phyloP scores from a whole-genome alignment of 2,113 vertebrate species.

The Chrysochloris asiatica region DNA sequence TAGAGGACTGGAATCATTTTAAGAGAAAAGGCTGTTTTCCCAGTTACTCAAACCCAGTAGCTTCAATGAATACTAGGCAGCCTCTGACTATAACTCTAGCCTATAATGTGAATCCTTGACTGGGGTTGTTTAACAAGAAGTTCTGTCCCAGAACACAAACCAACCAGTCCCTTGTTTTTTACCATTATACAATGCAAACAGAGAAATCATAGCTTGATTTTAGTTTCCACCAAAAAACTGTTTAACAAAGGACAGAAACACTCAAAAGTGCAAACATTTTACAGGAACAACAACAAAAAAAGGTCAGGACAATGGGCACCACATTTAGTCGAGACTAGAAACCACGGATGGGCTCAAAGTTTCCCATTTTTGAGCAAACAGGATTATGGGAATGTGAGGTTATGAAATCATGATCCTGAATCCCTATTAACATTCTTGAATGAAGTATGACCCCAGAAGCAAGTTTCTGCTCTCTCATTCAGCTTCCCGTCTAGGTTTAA shows the following conservation, averaged over 20 bases:
- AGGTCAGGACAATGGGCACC: neutral
- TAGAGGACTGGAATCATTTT: neutral
- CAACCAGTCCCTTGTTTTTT: neutral
- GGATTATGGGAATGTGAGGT: neutral
- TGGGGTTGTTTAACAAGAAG: neutral
- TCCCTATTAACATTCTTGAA: neutral
- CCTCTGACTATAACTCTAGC: neutral
- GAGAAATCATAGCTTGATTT: conserved; percentile 3
- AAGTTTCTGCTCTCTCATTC: neutral
- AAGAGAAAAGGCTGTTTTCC: neutral
- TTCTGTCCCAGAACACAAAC: neutral
- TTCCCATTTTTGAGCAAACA: neutral
- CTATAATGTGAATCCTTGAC: neutral
- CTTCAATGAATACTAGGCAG: neutral
- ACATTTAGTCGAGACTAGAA: neutral
- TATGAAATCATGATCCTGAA: neutral
- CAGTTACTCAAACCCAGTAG: neutral
- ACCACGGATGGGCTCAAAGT: neutral
- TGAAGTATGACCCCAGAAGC: neutral
- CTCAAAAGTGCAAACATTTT: conserved; percentile 1
- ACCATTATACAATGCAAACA: neutral
- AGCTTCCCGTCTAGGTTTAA: neutral
- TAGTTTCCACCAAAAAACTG: neutral
- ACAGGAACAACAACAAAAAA: neutral
- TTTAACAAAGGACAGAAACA: neutral